Base-by-base conservation (phyloP, 2,888 invertebrate genomes). In the Clitarchus hookeri region DNA sequence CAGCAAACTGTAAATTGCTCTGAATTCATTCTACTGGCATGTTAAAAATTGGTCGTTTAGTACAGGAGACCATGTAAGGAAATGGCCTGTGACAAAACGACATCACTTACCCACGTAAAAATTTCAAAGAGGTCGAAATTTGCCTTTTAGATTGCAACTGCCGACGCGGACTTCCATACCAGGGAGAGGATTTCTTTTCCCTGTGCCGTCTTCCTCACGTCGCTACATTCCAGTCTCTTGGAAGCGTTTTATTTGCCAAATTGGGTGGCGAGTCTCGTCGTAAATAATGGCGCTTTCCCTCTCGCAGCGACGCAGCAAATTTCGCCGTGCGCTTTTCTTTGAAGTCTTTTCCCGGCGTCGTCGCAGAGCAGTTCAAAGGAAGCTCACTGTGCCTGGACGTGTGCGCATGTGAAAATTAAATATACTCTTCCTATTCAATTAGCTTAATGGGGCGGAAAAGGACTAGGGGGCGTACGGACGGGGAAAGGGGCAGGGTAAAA, bases 341-440 rank as follows among this genome's bases (percentile, higher is more conserved):
- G 65, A 65, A 65, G 65, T 65, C 19, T 65, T 53, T 53, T 8
- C 65, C 65, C 65, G 13, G 8, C 23, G 1, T 23, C 65, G 65
- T 65, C 65, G n/a, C 65, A 65, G 65, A 0, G 8, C 13, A 65
- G 19, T 19, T 65, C 65, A 65, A 65, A 65, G 65, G 65, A 16
- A 65, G 65, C n/a, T 65, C 23, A 23, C 65, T 65, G 8, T 23
- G 65, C 23, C 23, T 19, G 65, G 65, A n/a, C 65, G 8, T 65
- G 65, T 19, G 65, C 65, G 65, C 65, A 65, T 65, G 65, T 65
- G 65, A 65, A 65, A 65, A 65, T 65, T 65, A 65, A 65, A 65
- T 65, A 65, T 65, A 65, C 65, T 65, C 65, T 65, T 65, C 65
- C 65, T 65, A 65, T 65, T 65, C 65, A 65, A 65, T 65, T 65